Percentiles rank a stretch among this genome's conserved stretches.
phyloP scores from a whole-genome alignment of 2,888 invertebrate genomes.

The Agriotes lineatus region DNA sequence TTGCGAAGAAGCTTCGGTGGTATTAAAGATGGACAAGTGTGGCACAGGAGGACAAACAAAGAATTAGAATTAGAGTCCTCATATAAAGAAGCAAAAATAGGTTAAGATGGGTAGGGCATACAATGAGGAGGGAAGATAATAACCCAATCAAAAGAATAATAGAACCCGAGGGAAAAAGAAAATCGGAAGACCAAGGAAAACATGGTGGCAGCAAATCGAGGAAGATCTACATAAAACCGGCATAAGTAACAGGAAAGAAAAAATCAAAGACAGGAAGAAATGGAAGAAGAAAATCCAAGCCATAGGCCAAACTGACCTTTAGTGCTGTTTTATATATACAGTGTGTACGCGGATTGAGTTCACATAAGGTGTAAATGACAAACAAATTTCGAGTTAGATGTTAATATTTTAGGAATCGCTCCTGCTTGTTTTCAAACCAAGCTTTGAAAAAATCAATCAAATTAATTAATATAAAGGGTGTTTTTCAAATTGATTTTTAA shows the following conservation, averaged over 20 bases:
- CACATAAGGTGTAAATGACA: too few species aligned
- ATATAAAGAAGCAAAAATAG: background rate
- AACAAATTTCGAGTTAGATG: too few species aligned
- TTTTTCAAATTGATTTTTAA: too few species aligned
- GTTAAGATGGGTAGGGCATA: background rate
- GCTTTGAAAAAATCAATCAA: too few species aligned
- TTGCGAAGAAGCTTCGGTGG: too few species aligned
- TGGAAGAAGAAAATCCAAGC: background rate
- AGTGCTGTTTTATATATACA: background rate
- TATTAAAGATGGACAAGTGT: background rate
- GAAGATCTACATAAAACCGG: too few species aligned
- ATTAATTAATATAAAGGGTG: too few species aligned
- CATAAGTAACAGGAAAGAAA: too few species aligned
- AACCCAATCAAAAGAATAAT: background rate
- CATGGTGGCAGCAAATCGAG: background rate
- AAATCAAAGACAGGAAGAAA: background rate
- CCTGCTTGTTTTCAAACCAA: too few species aligned
- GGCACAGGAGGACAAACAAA: background rate
- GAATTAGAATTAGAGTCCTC: background rate
- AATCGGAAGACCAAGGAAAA: background rate
- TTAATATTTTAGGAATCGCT: too few species aligned
- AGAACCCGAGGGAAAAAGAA: background rate
- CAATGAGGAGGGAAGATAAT: too few species aligned
- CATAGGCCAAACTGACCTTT: background rate
- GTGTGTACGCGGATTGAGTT: too few species aligned